A percentile compares a stretch with the other conserved stretches of the same genome.
These are phyloP conservation scores for Synergus umbraculus DNA, from an alignment of 2,888 invertebrate genomes.

Conservation along the genomic window DNA sequence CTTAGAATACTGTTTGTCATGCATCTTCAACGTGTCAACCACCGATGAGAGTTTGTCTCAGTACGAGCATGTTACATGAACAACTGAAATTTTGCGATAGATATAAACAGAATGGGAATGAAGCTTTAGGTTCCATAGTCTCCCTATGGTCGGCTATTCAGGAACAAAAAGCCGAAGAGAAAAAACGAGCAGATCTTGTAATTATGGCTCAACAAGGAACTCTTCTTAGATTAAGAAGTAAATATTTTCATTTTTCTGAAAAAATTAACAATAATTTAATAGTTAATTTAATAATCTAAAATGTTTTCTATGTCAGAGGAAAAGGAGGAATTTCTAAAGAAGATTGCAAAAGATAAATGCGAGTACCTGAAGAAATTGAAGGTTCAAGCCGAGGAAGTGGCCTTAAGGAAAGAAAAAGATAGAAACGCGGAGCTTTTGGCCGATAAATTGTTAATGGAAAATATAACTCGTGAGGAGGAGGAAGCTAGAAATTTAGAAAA, in stretches of 20 bases:
- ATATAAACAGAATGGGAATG: slow-evolving; percentile 79
- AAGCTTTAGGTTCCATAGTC: slow-evolving; percentile 61
- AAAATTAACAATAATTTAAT: neutral
- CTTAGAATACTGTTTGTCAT: slow-evolving; percentile 79
- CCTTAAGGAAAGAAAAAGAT: slow-evolving; percentile 63
- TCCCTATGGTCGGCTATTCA: slow-evolving; percentile 68
- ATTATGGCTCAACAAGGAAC: slow-evolving; percentile 67
- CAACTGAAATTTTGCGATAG: slow-evolving; percentile 79
- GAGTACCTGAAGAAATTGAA: slow-evolving; percentile 66
- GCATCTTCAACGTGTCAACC: slow-evolving; percentile 80
- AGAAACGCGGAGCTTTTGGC: slow-evolving; percentile 64
- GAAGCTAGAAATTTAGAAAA: slow-evolving; percentile 60
- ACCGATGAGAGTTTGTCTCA: slow-evolving; percentile 79
- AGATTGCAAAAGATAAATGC: slow-evolving; percentile 63
- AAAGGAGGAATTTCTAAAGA: slow-evolving; percentile 60
- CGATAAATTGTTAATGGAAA: slow-evolving; percentile 63
- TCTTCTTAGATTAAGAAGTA: slow-evolving; percentile 64
- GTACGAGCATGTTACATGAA: slow-evolving; percentile 78
- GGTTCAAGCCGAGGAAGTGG: slow-evolving; percentile 67
- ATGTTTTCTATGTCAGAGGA: slow-evolving; percentile 53
- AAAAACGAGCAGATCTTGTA: slow-evolving; percentile 65
- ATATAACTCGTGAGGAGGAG: slow-evolving; percentile 61
- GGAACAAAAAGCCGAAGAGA: slow-evolving; percentile 64
- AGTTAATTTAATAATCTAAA: neutral
- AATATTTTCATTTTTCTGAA: slow-evolving; percentile 21